Base-by-base conservation (phyloP, 2,113 vertebrate genomes). In the Oncorhynchus masou region DNA sequence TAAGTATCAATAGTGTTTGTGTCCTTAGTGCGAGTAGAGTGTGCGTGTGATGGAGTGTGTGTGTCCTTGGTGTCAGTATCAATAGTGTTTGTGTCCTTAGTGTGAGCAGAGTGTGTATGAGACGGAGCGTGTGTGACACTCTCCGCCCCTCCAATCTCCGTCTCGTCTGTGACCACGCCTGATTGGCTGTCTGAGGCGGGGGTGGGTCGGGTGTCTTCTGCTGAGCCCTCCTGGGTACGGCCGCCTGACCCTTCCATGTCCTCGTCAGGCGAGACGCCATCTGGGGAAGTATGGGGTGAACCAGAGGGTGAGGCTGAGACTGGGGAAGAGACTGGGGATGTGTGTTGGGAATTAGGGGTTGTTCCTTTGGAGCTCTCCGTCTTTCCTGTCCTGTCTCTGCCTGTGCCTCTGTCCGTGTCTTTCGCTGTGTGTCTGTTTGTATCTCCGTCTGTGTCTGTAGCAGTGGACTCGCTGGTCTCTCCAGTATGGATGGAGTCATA, bases 141-240 rank as follows among this genome's bases (percentile, higher is more conserved):
- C 67, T 91, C 87, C 1, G 92, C 86, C 67, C 84, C 85, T 59
- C 82, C 83, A 0, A 88, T 76, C 82, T 93, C 91, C 0, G 90
- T 82, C 79, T 92, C 90, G 11, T 92, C 90, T 0, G 89, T 93
- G 76, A 68, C 81, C 54, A 79, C 80, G 3, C 24, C 15, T 0
- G 76, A 25, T 12, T 19, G 76, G 27, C 27, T 11, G 5, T n/a
- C 59, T 5, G 73, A 45, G 8, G 78, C 54, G 0, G 64, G 51
- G 3, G 87, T 87, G 39, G 85, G 62, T 1, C 64, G 49, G 64
- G 84, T 64, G 2, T 86, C 88, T 5, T 94, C 91, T 1, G 93
- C 93, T 19, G 95, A 96, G 12, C 93, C 92, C 64, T 91, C 88
- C 3, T 45, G n/a, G 29, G 45, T 24, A 2, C 2, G 62, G 49